Evolutionary conservation across 2,113 vertebrate species (phyloP).

Genomic region (Plecturocebus donacophilus): DNA sequence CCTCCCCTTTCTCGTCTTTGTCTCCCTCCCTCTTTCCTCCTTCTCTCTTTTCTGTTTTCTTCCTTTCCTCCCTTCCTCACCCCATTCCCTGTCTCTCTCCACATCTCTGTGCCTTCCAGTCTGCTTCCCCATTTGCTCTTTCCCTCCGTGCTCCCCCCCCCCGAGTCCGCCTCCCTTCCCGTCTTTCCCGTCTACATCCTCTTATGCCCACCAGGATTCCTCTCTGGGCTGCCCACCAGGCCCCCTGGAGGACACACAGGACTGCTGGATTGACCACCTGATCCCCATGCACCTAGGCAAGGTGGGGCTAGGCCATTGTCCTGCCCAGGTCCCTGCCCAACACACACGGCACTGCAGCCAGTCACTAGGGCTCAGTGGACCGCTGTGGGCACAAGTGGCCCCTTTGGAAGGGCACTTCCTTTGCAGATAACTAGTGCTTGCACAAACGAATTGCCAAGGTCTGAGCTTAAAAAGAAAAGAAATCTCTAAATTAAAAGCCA

Average conservation of each 20-base stretch:
- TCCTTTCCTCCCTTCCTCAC: not conserved
- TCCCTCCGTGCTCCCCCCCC: no score
- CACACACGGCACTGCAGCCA: not conserved
- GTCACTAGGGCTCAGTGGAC: not conserved
- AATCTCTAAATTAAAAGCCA: not conserved
- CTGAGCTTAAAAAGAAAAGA: not conserved
- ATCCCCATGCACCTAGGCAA: rapidly evolving
- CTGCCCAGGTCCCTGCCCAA: not conserved
- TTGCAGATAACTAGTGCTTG: not conserved
- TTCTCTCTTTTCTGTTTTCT: no score
- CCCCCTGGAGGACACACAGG: not conserved
- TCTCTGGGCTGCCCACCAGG: not conserved
- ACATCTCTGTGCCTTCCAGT: not conserved
- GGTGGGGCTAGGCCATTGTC: rapidly evolving
- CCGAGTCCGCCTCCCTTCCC: not conserved
- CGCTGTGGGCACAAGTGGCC: rapidly evolving
- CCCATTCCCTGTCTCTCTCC: not conserved
- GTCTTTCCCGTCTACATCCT: not conserved
- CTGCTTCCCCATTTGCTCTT: no score
- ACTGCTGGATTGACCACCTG: no score
- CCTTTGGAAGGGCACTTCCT: not conserved
- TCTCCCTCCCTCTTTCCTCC: not conserved
- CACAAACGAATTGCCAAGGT: not conserved
- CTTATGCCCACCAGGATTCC: not conserved
- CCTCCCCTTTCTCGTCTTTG: not conserved